These are phyloP conservation scores for Machaerirhynchus nigripectus DNA, from an alignment of 2,113 vertebrate species.

Conservation along the genomic window DNA sequence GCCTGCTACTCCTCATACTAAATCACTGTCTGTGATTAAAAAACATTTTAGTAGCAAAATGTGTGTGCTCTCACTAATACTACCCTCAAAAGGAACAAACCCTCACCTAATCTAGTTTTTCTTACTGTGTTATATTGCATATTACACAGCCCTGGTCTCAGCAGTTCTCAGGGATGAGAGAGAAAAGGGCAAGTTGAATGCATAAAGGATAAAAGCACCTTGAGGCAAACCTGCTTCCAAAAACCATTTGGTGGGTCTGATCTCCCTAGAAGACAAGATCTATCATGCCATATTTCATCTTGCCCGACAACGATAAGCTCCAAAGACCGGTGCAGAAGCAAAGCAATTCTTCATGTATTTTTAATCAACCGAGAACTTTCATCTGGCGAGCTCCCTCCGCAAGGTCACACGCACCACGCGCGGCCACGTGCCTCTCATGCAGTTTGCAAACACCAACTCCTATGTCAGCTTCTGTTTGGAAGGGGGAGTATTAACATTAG, in stretches of 20 bases:
- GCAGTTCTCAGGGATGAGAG: background rate
- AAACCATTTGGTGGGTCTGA: constrained; percentile 1
- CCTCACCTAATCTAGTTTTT: background rate
- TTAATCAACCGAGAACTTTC: constrained; percentile 50
- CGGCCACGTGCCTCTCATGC: background rate
- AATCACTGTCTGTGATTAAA: background rate
- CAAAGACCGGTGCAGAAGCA: background rate
- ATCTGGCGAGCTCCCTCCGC: constrained; percentile 5
- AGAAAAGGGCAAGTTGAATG: background rate
- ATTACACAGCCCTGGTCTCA: background rate
- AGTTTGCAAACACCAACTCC: constrained; percentile 67
- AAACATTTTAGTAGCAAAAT: background rate
- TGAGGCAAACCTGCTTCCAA: constrained; percentile 20
- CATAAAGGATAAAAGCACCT: constrained; percentile 32
- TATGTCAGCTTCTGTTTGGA: constrained; percentile 81
- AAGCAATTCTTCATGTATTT: constrained; percentile 36
- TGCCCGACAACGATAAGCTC: background rate
- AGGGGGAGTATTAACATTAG: constrained; percentile 68
- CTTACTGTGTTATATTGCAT: background rate
- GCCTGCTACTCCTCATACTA: background rate
- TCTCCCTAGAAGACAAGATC: constrained; percentile 15
- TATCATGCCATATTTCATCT: constrained; percentile 43
- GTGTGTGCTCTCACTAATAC: background rate
- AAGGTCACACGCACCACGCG: constrained; percentile 61
- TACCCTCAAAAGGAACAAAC: background rate